These are phyloP conservation scores for Tyto alba DNA, from an alignment of 2,113 vertebrate species.

Conservation along the genomic window DNA sequence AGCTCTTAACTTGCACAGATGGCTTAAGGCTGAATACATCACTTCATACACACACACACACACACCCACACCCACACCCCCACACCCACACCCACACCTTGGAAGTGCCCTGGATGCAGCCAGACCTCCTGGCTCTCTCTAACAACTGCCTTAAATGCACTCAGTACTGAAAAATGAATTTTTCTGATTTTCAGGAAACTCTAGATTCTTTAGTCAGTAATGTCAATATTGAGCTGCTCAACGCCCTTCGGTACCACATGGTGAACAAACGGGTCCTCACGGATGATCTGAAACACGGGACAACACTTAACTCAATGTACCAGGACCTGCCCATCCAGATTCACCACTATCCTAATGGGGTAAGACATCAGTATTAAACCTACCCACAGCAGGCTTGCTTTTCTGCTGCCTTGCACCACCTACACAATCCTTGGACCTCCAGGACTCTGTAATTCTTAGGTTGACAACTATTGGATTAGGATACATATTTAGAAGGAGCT, in stretches of 20 bases:
- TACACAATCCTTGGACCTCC: neutral
- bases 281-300: constrained; percentile 87
- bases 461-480: neutral
- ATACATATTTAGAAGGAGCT: neutral
- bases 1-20: neutral
- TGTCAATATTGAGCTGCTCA: constrained; percentile 96
- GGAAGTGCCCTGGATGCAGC: neutral
- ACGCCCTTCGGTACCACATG: constrained; percentile 98
- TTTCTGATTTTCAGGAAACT: constrained; percentile 81
- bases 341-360: constrained; percentile 94
- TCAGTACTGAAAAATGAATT: neutral
- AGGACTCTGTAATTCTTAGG: neutral
- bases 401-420: neutral
- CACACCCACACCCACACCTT: neutral
- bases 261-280: constrained; percentile 88
- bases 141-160: neutral
- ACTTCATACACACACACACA: neutral
- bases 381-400: neutral
- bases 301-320: constrained; percentile 90
- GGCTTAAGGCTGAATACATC: neutral
- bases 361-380: constrained; percentile 50
- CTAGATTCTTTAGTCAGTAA: constrained; percentile 96
- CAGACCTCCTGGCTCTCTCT: neutral
- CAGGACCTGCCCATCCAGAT: constrained; percentile 91
- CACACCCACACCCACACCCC: too few species aligned